A percentile compares a stretch with the other conserved stretches of the same genome.
Conservation (phyloP, 1,140 invertebrate genomes). For the Metopolophium dirhodum region DNA sequence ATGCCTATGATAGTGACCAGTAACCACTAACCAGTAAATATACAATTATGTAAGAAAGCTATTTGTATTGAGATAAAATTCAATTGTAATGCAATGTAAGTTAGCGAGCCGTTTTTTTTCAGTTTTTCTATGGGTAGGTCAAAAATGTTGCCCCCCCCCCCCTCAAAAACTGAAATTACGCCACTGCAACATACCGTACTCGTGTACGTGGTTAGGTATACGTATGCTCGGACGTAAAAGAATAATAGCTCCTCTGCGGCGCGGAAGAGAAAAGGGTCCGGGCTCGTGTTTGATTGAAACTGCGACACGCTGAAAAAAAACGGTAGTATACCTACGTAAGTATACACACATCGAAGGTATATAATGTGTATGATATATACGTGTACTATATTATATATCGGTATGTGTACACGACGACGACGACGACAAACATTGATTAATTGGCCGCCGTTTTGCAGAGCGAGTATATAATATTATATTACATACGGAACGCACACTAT, state of each 20-base stretch:
- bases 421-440: slow-evolving; percentile 27
- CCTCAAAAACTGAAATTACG: no score
- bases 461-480: neutral
- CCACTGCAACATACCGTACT: neutral
- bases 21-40: no score
- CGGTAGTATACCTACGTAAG: neutral
- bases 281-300: slow-evolving; percentile 19
- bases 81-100: no score
- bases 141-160: no score
- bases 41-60: no score
- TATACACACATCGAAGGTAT: neutral
- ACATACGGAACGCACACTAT: neutral
- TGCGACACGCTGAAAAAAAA: neutral
- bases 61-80: no score
- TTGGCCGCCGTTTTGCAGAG: slow-evolving; percentile 33
- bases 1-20: no score
- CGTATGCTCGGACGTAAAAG: neutral
- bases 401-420: slow-evolving; percentile 8
- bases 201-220: neutral
- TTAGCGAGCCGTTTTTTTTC: no score
- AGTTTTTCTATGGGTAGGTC: no score
- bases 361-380: neutral
- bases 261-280: neutral
- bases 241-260: neutral
- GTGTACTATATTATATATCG: neutral